Base-by-base conservation (phyloP, 2,797 vertebrate genomes). In the Falco novaeseelandiae region DNA sequence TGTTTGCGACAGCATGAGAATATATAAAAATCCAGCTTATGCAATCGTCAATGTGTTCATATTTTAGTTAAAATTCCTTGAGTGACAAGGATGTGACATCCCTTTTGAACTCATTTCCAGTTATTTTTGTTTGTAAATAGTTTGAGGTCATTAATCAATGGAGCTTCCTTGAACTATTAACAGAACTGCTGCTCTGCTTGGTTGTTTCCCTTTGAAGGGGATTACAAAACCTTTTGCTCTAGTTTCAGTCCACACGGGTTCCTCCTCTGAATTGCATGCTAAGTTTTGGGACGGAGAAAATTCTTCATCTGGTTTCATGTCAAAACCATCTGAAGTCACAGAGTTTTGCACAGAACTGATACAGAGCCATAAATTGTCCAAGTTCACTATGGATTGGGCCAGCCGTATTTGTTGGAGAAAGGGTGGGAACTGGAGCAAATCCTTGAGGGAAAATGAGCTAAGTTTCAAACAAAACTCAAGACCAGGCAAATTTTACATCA, bases 261-360 rank as follows among this genome's bases (percentile, higher is more conserved):
- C 76, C 69, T 90, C 51, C 89, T 94, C 89, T 87, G 87, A 94
- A 40, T 26, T 82, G 66, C 91, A 93, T 76, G 79, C 36, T 86
- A 91, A 84, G 29, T 85, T 94, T 96, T 86, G 58, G 76, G 61
- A 66, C 73, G 25, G 70, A 90, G 66, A 14, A 66, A 90, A 91
- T 90, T 95, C 87, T 90, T 96, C 96, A 95, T 96, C 93, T 97
- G 96, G 73, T 96, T 96, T 93, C 91, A 62, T 77, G 95, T 94
- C 93, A 86, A 94, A 96, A 92, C 84, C 89, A 82, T 94, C 91
- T 97, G 96, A 96, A 94, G 89, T 74, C 65, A 70, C 54, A 48
- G 42, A 70, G 36, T 49, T 95, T 83, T 90, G 46, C 58, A 59
- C 20, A 88, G 66, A 92, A 91, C 18, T 66, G 85, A 67, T 93